Base-by-base conservation (phyloP, 2,888 invertebrate genomes). In the Perizoma flavofasciatum region DNA sequence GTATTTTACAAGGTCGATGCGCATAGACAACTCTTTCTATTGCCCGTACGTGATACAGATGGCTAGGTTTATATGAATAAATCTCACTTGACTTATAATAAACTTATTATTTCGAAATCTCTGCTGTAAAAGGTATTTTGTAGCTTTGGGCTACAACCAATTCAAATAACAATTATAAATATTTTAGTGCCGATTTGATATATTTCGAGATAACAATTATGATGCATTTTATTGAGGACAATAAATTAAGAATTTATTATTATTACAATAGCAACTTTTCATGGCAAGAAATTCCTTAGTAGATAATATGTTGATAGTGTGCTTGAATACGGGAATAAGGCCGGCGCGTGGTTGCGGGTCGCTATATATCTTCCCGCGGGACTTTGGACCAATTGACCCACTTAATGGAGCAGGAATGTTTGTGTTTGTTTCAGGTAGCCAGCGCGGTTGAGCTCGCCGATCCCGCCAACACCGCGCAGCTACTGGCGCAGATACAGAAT, bases 391-490 rank as follows among this genome's bases (percentile, higher is more conserved):
- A 75, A 80, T 86, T 87, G 86, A 87, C 88, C 88, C 74, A 85
- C 74, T 82, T 85, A 78, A 78, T 77, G 70, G 67, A 81, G 71
- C 78, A 71, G 61, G 74, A 71, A 74, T 62, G 58, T 58, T 45
- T 82, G 72, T 81, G 71, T 77, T 86, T 83, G 82, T 86, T 89
- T 70, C 87, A 92, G 91, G 88, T 91, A 78, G 83, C 88, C 55
- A 86, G 82, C 58, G 86, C 88, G 55, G 80, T 89, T 65, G 89
- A 89, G 77, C 80, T 88, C 67, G 75, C 86, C 43, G 88, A 87
- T 68, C 85, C 85, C 52, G 84, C 85, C 76, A 88, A 88, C 71
- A 79, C 86, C 56, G 82, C 85, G 59, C 88, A 88, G 73, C 70
- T 86, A 65, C 75, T 88, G 68, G 83, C 86, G 41, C 86, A 85